phyloP scores from a whole-genome alignment of 1,140 invertebrate genomes.

The Bradysia coprophila region DNA sequence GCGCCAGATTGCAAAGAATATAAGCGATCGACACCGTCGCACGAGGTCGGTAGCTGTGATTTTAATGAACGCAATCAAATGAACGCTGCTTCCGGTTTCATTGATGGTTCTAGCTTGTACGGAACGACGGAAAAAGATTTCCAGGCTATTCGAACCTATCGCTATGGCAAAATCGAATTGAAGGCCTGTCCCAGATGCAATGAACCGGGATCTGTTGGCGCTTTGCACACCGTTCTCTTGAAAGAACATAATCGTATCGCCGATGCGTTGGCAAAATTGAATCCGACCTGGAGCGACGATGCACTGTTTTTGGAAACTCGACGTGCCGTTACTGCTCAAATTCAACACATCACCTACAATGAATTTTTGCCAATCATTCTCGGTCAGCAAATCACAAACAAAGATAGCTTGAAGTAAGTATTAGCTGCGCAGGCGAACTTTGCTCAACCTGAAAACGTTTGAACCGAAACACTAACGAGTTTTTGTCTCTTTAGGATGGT shows the following conservation, averaged over 20 bases:
- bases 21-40: constrained; percentile 47
- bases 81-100: constrained; percentile 70
- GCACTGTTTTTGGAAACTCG: constrained; percentile 59
- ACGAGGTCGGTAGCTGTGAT: constrained; percentile 39
- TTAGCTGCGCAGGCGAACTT: too few species aligned
- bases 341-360: constrained; percentile 76
- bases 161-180: constrained; percentile 46
- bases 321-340: constrained; percentile 52
- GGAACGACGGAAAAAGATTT: constrained; percentile 51
- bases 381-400: constrained; percentile 27
- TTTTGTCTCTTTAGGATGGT: constrained; percentile 6
- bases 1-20: constrained; percentile 45
- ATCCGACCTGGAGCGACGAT: constrained; percentile 74
- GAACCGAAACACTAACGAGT: neutral
- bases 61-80: constrained; percentile 65
- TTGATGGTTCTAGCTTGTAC: constrained; percentile 76
- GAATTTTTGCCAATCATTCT: constrained; percentile 68
- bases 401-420: constrained; percentile 27
- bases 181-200: constrained; percentile 31
- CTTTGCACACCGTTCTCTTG: constrained; percentile 48
- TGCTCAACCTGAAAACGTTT: constrained; percentile 5
- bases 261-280: constrained; percentile 43
- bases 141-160: constrained; percentile 50
- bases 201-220: constrained; percentile 25
- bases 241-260: constrained; percentile 74